Percentiles rank a stretch among this genome's conserved stretches.
Evolutionary conservation across 2,113 vertebrate genomes (phyloP).

Genomic region (Trochalopteron elliotii): DNA sequence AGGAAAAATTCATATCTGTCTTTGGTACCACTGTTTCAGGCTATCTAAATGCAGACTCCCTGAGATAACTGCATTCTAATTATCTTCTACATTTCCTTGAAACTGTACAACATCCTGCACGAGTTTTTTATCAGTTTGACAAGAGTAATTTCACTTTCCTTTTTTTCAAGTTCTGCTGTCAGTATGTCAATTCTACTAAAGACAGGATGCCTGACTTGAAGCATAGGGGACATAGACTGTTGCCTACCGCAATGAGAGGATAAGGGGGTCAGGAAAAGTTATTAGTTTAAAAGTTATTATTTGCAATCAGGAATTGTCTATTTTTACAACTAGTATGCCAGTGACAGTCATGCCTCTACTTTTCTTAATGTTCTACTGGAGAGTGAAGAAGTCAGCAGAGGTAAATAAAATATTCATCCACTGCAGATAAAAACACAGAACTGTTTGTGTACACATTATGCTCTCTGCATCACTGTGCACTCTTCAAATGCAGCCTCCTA

Average conservation of each 20-base stretch:
- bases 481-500: not conserved
- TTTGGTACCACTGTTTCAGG: not conserved
- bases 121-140: not conserved
- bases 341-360: not conserved
- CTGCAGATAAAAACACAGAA: not conserved
- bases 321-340: not conserved
- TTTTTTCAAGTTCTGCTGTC: not conserved
- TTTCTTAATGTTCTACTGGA: not conserved
- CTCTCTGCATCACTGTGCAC: not conserved
- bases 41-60: not conserved
- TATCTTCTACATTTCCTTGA: constrained; percentile 25
- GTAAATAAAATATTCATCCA: not conserved
- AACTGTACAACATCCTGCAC: not conserved
- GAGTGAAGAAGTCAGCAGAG: not conserved
- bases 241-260: not conserved
- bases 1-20: not conserved
- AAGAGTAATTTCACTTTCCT: constrained; percentile 3
- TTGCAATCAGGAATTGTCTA: not conserved
- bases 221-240: not conserved
- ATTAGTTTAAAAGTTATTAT: not conserved
- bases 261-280: not conserved
- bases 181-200: not conserved
- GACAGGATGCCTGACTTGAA: not conserved
- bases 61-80: constrained; percentile 43
- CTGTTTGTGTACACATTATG: not conserved